phyloP scores from a whole-genome alignment of 2,113 vertebrate species.

The Phoenicopterus ruber region DNA sequence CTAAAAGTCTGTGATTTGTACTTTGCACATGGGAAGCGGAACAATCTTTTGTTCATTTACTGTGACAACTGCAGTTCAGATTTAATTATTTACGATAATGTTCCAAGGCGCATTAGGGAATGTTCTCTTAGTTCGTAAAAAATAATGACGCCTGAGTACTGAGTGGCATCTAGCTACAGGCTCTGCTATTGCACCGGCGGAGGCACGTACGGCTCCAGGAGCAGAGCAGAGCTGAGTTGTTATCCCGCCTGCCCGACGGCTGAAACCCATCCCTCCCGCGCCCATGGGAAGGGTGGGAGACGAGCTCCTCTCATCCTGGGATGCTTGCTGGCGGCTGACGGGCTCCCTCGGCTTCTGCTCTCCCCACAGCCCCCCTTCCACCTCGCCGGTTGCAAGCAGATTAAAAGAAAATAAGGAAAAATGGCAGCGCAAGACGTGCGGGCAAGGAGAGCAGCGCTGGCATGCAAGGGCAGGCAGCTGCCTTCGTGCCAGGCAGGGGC shows the following conservation, averaged over 20 bases:
- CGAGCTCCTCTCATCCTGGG: neutral
- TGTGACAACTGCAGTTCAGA: constrained; percentile 56
- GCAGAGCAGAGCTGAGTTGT: accelerated
- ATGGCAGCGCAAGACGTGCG: neutral
- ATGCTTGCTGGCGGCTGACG: accelerated
- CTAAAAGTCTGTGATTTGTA: constrained; percentile 39
- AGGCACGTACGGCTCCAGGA: neutral
- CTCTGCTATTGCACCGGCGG: neutral
- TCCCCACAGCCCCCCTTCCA: neutral
- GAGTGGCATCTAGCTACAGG: constrained; percentile 34
- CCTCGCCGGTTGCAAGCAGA: neutral
- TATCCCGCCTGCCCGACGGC: accelerated
- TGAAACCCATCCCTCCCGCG: neutral
- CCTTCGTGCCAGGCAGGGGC: neutral
- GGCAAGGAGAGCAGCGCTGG: neutral
- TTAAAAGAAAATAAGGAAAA: neutral
- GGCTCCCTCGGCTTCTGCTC: neutral
- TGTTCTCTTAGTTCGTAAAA: neutral
- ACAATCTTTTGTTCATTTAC: constrained; percentile 63
- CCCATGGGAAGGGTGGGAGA: neutral
- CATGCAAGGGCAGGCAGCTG: neutral
- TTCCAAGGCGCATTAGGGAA: constrained; percentile 31
- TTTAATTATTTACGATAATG: constrained; percentile 64
- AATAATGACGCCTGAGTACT: neutral
- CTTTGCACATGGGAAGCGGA: constrained; percentile 50